phyloP scores from a whole-genome alignment of 35 echinoderm and acorn worm genomes.

The Eucidaris tribuloides region DNA sequence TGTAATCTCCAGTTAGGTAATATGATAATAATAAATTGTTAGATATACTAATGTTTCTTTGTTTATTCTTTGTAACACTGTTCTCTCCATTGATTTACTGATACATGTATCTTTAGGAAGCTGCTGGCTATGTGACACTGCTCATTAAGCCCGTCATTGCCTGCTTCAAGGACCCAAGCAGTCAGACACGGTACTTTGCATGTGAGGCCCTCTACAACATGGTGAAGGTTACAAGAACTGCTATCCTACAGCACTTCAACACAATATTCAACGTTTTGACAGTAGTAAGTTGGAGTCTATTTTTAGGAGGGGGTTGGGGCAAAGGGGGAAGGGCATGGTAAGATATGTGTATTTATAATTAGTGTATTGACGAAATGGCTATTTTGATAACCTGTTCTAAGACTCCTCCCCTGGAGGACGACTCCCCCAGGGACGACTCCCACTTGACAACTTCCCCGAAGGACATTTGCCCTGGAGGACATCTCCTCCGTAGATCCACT shows the following conservation, averaged over 20 bases:
- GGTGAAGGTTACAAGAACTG: slow-evolving; percentile 74
- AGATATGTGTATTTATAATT: too few relatives aligned
- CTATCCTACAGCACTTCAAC: slow-evolving; percentile 78
- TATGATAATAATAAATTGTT: neutral
- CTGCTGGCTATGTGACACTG: slow-evolving; percentile 38
- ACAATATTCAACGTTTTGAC: slow-evolving; percentile 67
- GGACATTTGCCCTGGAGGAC: too few relatives aligned
- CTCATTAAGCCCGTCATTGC: slow-evolving; percentile 77
- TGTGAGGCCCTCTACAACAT: slow-evolving; percentile 98
- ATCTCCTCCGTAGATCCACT: too few relatives aligned
- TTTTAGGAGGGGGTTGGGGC: too few relatives aligned
- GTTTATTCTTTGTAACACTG: too few relatives aligned
- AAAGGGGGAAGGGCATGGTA: too few relatives aligned
- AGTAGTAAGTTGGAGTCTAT: slow-evolving; percentile 72
- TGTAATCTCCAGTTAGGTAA: too few relatives aligned
- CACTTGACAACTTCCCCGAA: too few relatives aligned
- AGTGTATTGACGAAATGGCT: too few relatives aligned
- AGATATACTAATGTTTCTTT: neutral
- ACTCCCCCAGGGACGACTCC: too few relatives aligned
- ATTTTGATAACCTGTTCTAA: too few relatives aligned
- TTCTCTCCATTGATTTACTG: neutral
- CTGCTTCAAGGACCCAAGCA: slow-evolving; percentile 82
- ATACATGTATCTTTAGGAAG: slow-evolving; percentile 52
- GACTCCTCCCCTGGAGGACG: too few relatives aligned
- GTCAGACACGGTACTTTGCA: slow-evolving; percentile 77